Evolutionary conservation across 1,140 invertebrate genomes (phyloP).

Genomic region (Mylabris phalerata): DNA sequence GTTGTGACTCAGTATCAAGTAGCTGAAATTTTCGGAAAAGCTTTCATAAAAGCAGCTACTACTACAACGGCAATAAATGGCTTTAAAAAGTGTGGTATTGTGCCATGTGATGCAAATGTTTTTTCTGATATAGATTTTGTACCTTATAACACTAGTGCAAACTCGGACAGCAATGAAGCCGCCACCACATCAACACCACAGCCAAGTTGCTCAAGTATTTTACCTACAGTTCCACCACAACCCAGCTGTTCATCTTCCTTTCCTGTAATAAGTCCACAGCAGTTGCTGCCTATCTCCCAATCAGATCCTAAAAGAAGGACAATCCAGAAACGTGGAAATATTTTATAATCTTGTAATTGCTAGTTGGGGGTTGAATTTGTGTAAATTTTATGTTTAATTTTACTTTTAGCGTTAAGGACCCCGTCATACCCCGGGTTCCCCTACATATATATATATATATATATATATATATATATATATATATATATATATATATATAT

Average conservation of each 20-base stretch:
- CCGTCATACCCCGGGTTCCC: no score
- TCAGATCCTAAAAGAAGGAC: neutral
- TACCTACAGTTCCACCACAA: neutral
- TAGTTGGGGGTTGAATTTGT: no score
- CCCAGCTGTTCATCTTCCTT: neutral
- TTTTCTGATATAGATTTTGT: slow-evolving; percentile 40
- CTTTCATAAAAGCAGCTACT: slow-evolving; percentile 36
- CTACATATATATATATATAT: no score
- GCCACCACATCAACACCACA: neutral
- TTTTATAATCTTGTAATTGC: no score
- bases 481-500: no score
- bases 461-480: no score
- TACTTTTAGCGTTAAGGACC: no score
- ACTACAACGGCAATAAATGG: slow-evolving; percentile 37
- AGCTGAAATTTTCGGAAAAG: slow-evolving; percentile 34
- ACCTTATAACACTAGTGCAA: slow-evolving; percentile 25
- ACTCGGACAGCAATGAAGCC: neutral
- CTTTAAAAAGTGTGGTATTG: slow-evolving; percentile 39
- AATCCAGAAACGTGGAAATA: neutral
- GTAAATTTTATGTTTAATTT: no score
- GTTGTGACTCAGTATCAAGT: slow-evolving; percentile 25
- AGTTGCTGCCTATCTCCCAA: neutral
- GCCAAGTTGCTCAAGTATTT: neutral
- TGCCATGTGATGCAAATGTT: slow-evolving; percentile 36
- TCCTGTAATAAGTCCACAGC: neutral